Evolutionary conservation across 2,888 invertebrate genomes (phyloP), one percentile per base, ranked within the genome.

Genomic region (Dolichomitus sp.): DNA sequence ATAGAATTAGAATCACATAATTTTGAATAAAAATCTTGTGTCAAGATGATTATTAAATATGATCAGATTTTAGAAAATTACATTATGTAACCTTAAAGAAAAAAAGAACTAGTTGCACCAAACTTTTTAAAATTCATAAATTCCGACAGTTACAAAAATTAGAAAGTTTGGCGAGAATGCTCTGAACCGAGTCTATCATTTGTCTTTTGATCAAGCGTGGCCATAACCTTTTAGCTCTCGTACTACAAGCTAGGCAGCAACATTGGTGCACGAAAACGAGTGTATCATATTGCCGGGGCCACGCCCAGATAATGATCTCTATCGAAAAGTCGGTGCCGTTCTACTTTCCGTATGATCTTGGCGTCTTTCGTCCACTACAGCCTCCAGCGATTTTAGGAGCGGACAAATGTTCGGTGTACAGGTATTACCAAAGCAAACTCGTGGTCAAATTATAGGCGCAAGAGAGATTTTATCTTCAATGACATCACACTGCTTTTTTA

Each of bases 261-360:
- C 37, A 17, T 57, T 40, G 59, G 14, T 14, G 40, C 12, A 57
- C 30, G 27, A 57, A 48, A 79, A 59, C 30, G 14, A 66, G 42
- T 45, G 57, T 76, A 65, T 66, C 27, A 23, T 63, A 70, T 75
- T 48, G 57, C 30, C 57, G 27, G 45, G 63, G 65, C 80, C 76
- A 70, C 70, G 75, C 75, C 80, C 65, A 57, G 70, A 76, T 81
- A 81, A 75, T 23, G 59, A 75, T 81, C 80, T 76, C 40, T 65
- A 78, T 74, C 80, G 70, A 45, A 70, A 70, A 76, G 42, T 76
- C 65, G 61, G 80, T 81, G 57, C 80, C 80, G 80, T 81, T 81
- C 80, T 70, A 76, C 65, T 76, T 81, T 63, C 59, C 48, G 75
- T 59, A 48, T 30, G 65, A 76, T 66, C 68, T 57, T 69, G 23